Base-by-base conservation (phyloP, 2,888 invertebrate genomes). In the Xestia rhomboidea region DNA sequence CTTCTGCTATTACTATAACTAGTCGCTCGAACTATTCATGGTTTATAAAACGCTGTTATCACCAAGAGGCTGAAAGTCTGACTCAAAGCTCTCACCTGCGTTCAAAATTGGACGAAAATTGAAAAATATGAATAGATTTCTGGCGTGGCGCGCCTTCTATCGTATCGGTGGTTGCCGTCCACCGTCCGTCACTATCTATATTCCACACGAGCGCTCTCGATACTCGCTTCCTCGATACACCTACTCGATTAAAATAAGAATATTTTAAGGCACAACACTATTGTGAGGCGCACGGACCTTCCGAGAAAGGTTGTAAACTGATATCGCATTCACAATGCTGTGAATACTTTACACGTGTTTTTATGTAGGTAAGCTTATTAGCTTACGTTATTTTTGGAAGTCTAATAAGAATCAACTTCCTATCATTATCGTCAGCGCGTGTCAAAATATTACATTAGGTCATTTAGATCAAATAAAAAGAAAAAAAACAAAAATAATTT, bases 221-320 rank as follows among this genome's bases (percentile, higher is more conserved):
- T 93, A 91, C 92, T 92, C 92, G 92, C 91, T 92, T 90, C 90
- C 91, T 92, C 94, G 95, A 95, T 95, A 94, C 93, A 93, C 93
- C 92, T 91, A 93, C 92, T 94, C 95, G 95, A 95, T 95, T 95
- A 95, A 95, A 95, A 95, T 95, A 96, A 95, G 95, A 96, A 95
- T 94, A 94, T 92, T 93, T 90, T 87, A 90, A 93, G 90, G 92
- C 92, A 89, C 93, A 93, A 92, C 94, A 94, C 94, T 95, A 94
- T 93, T 95, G 93, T 94, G 89, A 85, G 82, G 68, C 77, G 73
- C 81, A 81, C 77, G 88, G 89, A 90, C 91, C 91, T 93, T 93
- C 92, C 88, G 83, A 91, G 92, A 92, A 93, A 92, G 91, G 90
- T 90, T 89, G 91, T 88, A 90, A 91, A 82, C 78, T 87, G 91